Base-by-base conservation (phyloP, 2,113 vertebrate genomes). In the Hyla sarda region DNA sequence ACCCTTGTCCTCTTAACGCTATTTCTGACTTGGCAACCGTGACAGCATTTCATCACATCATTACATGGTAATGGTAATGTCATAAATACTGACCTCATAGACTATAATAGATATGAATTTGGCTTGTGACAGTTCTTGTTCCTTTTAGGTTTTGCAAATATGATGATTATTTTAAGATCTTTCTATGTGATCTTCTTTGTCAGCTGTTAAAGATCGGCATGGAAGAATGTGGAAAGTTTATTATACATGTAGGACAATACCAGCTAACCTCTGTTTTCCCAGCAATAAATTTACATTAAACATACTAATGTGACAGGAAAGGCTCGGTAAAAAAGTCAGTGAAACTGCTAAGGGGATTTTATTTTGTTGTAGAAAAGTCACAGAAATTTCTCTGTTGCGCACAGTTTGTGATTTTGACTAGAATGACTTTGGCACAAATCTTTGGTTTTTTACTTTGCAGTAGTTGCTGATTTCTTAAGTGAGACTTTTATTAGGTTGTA, bases 1-100 rank as follows among this genome's bases (percentile, higher is more conserved):
- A 89, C 87, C 83, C 62, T 79, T 87, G 89, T 89, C 89, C 88
- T 91, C 88, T 89, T 85, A 87, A 19, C 1, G 0, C 88, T 92
- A 91, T 91, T 92, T 91, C 90, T 91, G 90, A 90, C 88, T 77
- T 86, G 84, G 88, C 88, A 89, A 88, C 87, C 88, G 88, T 86
- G 0, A 90, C 81, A 90, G 90, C 88, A 87, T 84, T 88, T 91
- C 90, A 90, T 65, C 88, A 86, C 87, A 90, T 88, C 86, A 86
- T 89, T 90, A 85, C 85, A 89, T 88, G 88, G 30, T 45, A 54
- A 74, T 37, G 78, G 79, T 60, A 86, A 77, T 78, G 79, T 85
- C 79, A 86, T 82, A 56, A 82, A 89, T 82, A 86, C 87, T 82
- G 78, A 85, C 82, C 89, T 89, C 85, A 88, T 88, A 56, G 72